phyloP scores from a whole-genome alignment of 2,113 vertebrate genomes.

The Gavialis gangeticus region DNA sequence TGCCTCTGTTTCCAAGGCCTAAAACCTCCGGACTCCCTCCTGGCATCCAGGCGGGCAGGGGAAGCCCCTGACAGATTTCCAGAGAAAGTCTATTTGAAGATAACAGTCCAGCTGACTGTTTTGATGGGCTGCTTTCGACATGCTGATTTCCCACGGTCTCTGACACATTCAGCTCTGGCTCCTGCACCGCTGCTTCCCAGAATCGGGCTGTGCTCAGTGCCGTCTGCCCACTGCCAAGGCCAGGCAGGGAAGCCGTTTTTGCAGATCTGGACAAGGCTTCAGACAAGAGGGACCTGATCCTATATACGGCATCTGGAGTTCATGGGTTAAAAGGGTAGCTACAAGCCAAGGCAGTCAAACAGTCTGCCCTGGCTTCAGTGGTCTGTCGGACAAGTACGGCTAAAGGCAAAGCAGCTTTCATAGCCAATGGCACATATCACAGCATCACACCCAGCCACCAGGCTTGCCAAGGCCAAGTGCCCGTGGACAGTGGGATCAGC shows the following conservation, averaged over 20 bases:
- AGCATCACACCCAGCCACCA: too few relatives aligned
- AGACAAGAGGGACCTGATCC: background rate
- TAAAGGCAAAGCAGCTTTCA: too few relatives aligned
- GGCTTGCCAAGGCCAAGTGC: too few relatives aligned
- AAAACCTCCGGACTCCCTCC: background rate
- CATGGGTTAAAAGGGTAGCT: background rate
- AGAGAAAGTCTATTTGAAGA: background rate
- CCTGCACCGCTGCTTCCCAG: background rate
- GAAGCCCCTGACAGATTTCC: background rate
- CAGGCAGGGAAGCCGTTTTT: background rate
- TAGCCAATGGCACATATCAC: too few relatives aligned
- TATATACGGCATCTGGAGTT: background rate
- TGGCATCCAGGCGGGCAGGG: background rate
- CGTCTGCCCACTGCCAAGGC: background rate
- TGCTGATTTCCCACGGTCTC: background rate
- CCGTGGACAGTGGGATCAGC: too few relatives aligned
- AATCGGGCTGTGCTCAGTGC: background rate
- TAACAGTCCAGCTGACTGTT: background rate
- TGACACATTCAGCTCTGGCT: background rate
- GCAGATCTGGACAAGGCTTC: background rate
- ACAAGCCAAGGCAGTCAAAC: background rate
- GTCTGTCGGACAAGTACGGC: too few relatives aligned
- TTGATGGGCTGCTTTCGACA: background rate
- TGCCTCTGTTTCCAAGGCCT: background rate
- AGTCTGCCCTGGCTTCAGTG: too few relatives aligned